Evolutionary conservation across 2,113 vertebrate species (phyloP), one percentile per base, ranked within the genome.

Genomic region (Chaetodon trifascialis): DNA sequence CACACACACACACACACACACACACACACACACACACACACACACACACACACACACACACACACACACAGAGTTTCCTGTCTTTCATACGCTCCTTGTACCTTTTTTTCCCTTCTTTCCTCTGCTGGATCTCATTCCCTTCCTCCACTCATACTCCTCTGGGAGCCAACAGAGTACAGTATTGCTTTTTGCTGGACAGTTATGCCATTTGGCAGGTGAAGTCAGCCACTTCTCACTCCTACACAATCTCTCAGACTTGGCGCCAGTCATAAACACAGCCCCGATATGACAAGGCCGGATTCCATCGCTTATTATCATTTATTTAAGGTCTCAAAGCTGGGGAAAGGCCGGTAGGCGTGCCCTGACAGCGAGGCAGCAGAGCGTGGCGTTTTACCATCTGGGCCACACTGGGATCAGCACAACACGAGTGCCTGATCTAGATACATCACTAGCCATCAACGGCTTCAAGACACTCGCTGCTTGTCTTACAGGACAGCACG

Each of bases 361-460:
- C 74, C 56, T 76, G 81, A 69, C 73, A 67, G 83, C 38, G 56
- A 82, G 42, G 78, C 84, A 86, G 65, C 73, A 12, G 79, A 89
- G 88, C 55, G 47, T 89, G 76, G 86, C 73, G 51, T 84, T 83
- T 88, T 71, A 90, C 89, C 89, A 91, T 91, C 91, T 89, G 89
- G 86, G 86, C 83, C 83, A 67, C 80, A 54, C 82, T 83, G 86
- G 87, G 79, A 90, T 94, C 88, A 81, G 84, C 85, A 67, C 84
- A 88, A 87, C 78, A 73, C 55, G 64, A 75, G 85, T 30, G 88
- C 73, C 91, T 87, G 89, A 90, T 93, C 90, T 79, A 86, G 91
- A 92, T 85, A 88, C 87, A 92, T 90, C 87, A 85, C 90, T 73
- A 67, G 64, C 86, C 86, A 87, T 90, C 91, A 90, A 79, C 60